Evolutionary conservation across 2,113 vertebrate genomes (phyloP).

Genomic region (Sus scrofa): DNA sequence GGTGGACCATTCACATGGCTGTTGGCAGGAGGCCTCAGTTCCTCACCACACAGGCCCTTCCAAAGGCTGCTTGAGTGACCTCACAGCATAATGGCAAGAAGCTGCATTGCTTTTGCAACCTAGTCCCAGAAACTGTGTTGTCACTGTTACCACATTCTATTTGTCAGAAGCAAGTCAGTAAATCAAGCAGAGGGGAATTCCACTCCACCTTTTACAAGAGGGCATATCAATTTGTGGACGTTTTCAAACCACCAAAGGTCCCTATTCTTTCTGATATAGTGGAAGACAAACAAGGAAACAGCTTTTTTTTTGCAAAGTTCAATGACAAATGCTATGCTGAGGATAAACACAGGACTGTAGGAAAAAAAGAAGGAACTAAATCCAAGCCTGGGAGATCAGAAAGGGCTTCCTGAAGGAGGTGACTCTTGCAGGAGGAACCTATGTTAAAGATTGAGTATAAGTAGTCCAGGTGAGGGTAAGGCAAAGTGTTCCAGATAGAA

Average conservation of each 20-base stretch:
- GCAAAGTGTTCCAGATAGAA: neutral
- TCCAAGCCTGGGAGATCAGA: neutral
- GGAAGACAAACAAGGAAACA: neutral
- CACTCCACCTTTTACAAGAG: neutral
- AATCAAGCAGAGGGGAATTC: neutral
- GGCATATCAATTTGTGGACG: neutral
- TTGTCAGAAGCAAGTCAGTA: neutral
- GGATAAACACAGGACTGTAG: neutral
- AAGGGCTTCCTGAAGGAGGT: neutral
- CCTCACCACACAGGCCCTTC: neutral
- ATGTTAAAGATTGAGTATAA: neutral
- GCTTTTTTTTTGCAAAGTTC: neutral
- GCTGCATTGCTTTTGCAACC: neutral
- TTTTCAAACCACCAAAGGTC: neutral
- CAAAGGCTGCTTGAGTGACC: neutral
- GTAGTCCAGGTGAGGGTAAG: neutral
- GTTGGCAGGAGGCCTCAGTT: neutral
- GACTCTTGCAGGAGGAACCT: neutral
- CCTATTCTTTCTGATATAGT: neutral
- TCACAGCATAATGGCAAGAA: fast-evolving
- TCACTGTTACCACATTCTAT: fast-evolving
- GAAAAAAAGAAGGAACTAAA: neutral
- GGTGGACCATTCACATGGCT: no score
- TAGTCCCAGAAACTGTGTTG: neutral
- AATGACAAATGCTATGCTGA: neutral